Evolutionary conservation across 2,888 invertebrate genomes (phyloP).

Genomic region (Lasiommata megera): DNA sequence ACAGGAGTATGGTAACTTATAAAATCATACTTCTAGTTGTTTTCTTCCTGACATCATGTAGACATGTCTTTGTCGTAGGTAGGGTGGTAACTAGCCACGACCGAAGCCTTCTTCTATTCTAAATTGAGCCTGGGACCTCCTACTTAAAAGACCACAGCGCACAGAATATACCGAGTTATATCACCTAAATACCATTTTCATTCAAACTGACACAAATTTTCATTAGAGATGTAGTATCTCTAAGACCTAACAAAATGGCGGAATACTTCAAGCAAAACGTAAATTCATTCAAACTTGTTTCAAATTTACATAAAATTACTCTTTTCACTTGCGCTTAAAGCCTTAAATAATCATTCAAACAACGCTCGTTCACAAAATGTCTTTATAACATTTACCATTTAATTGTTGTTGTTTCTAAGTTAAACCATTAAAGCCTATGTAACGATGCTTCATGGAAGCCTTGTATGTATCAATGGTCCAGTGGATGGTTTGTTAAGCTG

Average conservation of each 20-base stretch:
- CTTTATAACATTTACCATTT: background rate
- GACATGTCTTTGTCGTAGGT: no score
- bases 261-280: background rate
- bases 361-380: constrained; percentile 11
- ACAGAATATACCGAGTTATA: no score
- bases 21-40: no score
- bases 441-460: background rate
- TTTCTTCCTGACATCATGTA: no score
- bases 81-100: no score
- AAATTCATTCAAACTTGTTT: constrained; percentile 1
- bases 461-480: background rate
- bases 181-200: no score
- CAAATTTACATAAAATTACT: constrained; percentile 11
- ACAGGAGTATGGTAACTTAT: no score
- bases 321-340: constrained; percentile 14
- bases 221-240: background rate
- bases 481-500: no score
- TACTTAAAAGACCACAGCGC: no score
- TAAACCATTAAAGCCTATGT: background rate
- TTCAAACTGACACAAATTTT: background rate
- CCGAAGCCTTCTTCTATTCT: no score
- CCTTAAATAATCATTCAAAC: constrained; percentile 21
- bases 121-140: no score
- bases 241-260: background rate
- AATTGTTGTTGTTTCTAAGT: background rate